Conservation (phyloP, 2,113 vertebrate species). For the Hassar affinis region DNA sequence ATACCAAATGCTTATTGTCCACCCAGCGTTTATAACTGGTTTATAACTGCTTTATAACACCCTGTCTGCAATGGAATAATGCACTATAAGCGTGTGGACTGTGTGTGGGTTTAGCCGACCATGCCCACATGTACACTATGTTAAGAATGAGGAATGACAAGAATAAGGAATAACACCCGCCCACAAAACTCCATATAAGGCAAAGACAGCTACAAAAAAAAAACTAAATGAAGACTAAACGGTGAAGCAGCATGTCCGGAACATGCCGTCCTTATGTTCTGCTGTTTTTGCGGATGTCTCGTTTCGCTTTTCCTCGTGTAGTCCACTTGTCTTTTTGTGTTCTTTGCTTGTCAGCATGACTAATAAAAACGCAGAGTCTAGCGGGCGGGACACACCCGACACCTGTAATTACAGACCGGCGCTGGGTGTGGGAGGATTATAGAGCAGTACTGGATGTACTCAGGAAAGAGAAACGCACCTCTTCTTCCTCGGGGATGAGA, state of each 20-base stretch:
- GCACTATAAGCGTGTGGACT: no score
- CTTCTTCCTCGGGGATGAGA: slow-evolving; percentile 80
- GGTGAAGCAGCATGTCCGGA: no score
- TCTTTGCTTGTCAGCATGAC: not conserved
- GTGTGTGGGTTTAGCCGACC: no score
- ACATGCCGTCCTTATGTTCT: no score
- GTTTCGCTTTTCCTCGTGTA: no score
- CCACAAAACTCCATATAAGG: not conserved
- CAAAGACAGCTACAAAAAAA: not conserved
- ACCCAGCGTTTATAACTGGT: not conserved
- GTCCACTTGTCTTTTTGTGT: no score
- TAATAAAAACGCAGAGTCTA: not conserved
- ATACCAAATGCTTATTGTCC: not conserved
- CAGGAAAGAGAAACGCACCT: slow-evolving; percentile 70
- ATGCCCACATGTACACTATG: no score
- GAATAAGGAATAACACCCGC: not conserved
- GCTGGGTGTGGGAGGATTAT: not conserved
- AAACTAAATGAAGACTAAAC: not conserved
- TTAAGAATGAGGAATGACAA: no score
- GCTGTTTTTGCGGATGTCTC: no score
- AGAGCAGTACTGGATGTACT: not conserved
- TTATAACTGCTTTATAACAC: not conserved
- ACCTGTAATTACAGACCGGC: not conserved
- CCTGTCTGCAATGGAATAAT: not conserved
- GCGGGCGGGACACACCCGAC: not conserved